phyloP scores from a whole-genome alignment of 2,113 vertebrate genomes.

The Mus spicilegus region DNA sequence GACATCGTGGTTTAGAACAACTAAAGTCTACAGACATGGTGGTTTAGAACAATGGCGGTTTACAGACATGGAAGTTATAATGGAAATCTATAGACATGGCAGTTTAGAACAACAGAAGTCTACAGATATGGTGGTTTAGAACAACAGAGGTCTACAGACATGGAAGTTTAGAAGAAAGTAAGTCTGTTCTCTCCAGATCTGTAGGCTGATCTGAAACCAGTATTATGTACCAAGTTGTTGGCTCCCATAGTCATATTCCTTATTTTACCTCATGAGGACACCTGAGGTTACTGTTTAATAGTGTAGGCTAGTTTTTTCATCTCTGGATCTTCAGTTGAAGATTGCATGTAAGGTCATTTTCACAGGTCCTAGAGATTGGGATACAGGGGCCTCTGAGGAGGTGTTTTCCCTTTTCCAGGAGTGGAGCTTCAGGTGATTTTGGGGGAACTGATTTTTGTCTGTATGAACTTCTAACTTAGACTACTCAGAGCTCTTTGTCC shows the following conservation, averaged over 20 bases:
- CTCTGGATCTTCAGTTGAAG: neutral
- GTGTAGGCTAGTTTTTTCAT: neutral
- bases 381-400: neutral
- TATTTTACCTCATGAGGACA: neutral
- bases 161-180: neutral
- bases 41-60: neutral
- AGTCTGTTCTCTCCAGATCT: neutral
- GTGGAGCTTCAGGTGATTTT: neutral
- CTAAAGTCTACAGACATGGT: neutral
- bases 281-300: neutral
- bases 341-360: neutral
- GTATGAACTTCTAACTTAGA: neutral
- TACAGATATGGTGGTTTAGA: neutral
- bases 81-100: neutral
- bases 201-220: neutral
- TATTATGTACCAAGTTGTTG: neutral
- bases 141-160: neutral
- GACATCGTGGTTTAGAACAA: no score
- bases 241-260: neutral
- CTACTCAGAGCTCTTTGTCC: neutral
- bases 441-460: neutral
- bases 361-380: neutral
- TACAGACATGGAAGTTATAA: no score
- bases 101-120: neutral
- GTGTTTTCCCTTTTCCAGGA: neutral